Evolutionary conservation across 2,888 invertebrate species (phyloP).

Genomic region (Mythimna vitellina): DNA sequence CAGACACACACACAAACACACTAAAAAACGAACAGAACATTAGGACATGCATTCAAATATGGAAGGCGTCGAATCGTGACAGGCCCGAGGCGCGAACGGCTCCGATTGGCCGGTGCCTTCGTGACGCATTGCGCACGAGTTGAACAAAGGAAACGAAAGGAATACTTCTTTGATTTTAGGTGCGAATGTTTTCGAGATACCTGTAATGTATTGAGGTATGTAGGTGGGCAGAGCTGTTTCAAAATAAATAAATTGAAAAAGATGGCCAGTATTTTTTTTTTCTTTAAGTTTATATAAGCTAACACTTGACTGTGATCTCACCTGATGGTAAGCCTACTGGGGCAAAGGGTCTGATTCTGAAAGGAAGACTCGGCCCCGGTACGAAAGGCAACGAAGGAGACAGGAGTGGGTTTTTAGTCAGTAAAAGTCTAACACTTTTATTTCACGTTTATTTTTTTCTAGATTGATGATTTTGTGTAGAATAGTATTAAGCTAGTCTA

Average conservation of each 20-base stretch:
- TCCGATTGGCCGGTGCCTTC: constrained; percentile 76
- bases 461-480: too few species aligned
- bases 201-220: neutral
- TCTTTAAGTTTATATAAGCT: too few species aligned
- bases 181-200: constrained; percentile 44
- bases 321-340: too few species aligned
- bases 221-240: neutral
- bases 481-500: too few species aligned
- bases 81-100: constrained; percentile 74
- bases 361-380: too few species aligned
- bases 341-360: too few species aligned
- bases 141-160: constrained; percentile 63
- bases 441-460: too few species aligned
- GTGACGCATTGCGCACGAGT: constrained; percentile 66
- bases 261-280: too few species aligned
- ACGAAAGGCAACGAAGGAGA: too few species aligned
- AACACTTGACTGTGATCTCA: too few species aligned
- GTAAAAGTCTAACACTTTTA: too few species aligned
- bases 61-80: constrained; percentile 83
- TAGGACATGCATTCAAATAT: constrained; percentile 79
- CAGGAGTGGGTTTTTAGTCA: too few species aligned
- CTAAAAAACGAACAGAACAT: constrained; percentile 68
- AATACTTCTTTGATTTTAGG: constrained; percentile 47
- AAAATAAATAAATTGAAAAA: neutral
- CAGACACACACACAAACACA: constrained; percentile 49